A percentile compares a stretch with the other conserved stretches of the same genome.
phyloP scores from a whole-genome alignment of 1,140 invertebrate species.

The Rhyzopertha dominica region DNA sequence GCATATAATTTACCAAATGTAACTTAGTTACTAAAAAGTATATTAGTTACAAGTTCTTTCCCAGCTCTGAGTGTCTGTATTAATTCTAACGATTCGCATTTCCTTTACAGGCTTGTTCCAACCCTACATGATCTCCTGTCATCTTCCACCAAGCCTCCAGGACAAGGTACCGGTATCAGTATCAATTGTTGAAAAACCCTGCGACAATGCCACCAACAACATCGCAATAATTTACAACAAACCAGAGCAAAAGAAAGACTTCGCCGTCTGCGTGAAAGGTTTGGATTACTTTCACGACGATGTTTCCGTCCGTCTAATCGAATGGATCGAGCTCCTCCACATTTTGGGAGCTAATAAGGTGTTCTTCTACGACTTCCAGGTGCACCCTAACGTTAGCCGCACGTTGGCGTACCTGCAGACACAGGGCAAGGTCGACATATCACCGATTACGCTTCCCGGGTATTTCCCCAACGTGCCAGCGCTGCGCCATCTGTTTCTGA shows the following conservation, averaged over 20 bases:
- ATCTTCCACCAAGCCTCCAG: too few species aligned
- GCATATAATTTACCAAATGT: too few species aligned
- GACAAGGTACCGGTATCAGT: conserved; percentile 67
- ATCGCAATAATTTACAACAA: conserved; percentile 74
- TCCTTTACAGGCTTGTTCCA: too few species aligned
- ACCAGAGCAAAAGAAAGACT: conserved; percentile 64
- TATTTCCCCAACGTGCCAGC: conserved; percentile 82
- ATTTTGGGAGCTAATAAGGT: conserved; percentile 86
- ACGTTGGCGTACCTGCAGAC: conserved; percentile 74
- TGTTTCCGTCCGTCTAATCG: conserved; percentile 76
- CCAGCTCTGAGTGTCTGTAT: too few species aligned
- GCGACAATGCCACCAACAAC: conserved; percentile 78
- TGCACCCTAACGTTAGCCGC: conserved; percentile 87
- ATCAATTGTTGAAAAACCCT: conserved; percentile 76
- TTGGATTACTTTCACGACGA: conserved; percentile 87
- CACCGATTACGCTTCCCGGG: conserved; percentile 79
- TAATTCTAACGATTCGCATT: too few species aligned
- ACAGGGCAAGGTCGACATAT: conserved; percentile 60
- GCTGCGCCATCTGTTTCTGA: conserved; percentile 80
- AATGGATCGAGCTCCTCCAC: conserved; percentile 85
- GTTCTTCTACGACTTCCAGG: conserved; percentile 83
- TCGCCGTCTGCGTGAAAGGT: conserved; percentile 91
- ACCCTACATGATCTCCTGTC: too few species aligned
- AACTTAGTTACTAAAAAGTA: too few species aligned
- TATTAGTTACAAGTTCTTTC: too few species aligned